Evolutionary conservation across 2,888 invertebrate genomes (phyloP), one percentile per base, ranked within the genome.

Genomic region (Drosophila sordidula): DNA sequence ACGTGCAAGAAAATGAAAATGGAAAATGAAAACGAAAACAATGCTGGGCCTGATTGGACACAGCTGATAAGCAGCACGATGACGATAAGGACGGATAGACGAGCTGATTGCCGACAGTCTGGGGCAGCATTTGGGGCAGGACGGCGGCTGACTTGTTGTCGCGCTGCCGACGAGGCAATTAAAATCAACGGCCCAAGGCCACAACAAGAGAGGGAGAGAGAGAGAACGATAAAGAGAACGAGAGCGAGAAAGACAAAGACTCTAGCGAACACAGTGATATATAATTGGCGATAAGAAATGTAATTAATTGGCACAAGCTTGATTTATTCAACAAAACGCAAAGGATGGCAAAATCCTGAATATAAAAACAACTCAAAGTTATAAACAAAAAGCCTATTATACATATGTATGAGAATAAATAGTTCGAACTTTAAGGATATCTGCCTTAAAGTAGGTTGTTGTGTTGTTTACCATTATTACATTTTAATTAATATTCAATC

Each of bases 41-140:
- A 82, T 83, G 67, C 78, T 61, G 65, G 47, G 78, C 67, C 66
- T 77, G 82, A 82, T 82, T 86, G 84, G 72, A 70, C 59, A 51
- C 49, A 50, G 55, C 59, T 74, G 81, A 81, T 81, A 81, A 77
- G 54, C 61, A 56, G 68, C 54, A 66, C 50, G 77, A 75, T 64
- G 79, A 55, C 49, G 76, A 80, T 73, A 82, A 64, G 63, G 55
- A 67, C 76, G 68, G 52, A 72, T 56, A 52, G 58, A 54, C 67
- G 44, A 62, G 47, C 71, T 70, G 74, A 74, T 65, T 75, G 63
- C 39, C 47, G 34, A 4, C 29, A 46, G 34, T 18, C 49, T 12
- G 52, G 11, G 47, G 6, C 39, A 39, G 16, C 39, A 9, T 12
- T 34, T 34, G 34, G 18, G 26, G 4, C 9, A 29, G 4, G 34